Conservation (phyloP, 2,888 invertebrate genomes). For the Idaea biselata region DNA sequence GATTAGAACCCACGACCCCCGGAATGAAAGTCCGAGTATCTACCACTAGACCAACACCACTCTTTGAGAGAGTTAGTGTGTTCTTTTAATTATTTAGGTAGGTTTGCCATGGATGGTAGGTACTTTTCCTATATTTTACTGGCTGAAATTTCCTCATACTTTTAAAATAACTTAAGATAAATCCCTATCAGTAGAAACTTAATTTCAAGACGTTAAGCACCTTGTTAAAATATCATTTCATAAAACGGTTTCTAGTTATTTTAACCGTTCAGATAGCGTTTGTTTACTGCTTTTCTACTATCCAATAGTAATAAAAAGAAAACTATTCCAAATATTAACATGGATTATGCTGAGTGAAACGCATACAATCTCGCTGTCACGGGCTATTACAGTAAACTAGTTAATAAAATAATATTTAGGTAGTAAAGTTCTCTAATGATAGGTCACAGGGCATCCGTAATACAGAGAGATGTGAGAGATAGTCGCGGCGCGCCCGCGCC, state of each 20-base stretch:
- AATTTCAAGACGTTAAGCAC: background rate
- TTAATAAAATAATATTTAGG: background rate
- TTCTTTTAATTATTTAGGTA: too few relatives aligned
- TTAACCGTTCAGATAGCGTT: background rate
- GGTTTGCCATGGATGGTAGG: too few relatives aligned
- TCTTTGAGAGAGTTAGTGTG: too few relatives aligned
- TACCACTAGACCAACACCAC: too few relatives aligned
- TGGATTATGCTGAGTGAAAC: background rate
- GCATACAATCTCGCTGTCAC: background rate
- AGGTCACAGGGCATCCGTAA: background rate
- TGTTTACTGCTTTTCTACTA: background rate
- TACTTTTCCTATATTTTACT: background rate
- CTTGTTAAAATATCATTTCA: background rate
- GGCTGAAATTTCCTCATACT: background rate
- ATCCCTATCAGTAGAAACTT: background rate
- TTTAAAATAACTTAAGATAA: background rate
- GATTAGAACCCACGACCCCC: too few relatives aligned
- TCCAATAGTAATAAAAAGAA: background rate
- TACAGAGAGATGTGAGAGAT: background rate
- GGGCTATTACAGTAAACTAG: background rate
- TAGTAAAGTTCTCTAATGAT: background rate
- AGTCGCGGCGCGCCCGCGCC: slow-evolving; percentile 31
- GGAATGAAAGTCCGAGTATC: too few relatives aligned
- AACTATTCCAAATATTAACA: slow-evolving; percentile 1
- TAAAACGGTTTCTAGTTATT: background rate